Conservation (phyloP, 1,140 invertebrate species). For the Diabrotica undecimpunctata region DNA sequence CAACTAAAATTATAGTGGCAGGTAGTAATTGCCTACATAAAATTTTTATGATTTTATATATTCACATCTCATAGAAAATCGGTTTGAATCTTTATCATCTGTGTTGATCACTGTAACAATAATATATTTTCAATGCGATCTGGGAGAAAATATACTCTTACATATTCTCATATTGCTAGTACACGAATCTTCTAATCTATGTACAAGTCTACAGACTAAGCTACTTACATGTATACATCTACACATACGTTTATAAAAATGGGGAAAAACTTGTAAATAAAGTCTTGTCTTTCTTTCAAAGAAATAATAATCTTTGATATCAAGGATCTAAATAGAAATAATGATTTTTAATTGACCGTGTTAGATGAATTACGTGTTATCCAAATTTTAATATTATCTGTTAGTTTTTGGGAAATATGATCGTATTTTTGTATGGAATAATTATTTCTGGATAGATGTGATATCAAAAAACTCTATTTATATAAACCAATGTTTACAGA, state of each 20-base stretch:
- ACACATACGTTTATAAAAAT: background rate
- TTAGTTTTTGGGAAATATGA: too few relatives aligned
- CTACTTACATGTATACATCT: conserved; percentile 19
- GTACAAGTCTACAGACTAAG: conserved; percentile 24
- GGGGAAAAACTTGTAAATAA: too few relatives aligned
- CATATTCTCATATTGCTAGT: conserved; percentile 47
- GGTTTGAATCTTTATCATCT: conserved; percentile 11
- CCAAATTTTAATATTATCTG: too few relatives aligned
- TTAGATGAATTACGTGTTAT: too few relatives aligned
- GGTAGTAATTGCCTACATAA: background rate
- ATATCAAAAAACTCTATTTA: too few relatives aligned
- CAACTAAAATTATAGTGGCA: background rate
- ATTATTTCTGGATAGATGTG: too few relatives aligned
- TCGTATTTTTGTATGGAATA: too few relatives aligned
- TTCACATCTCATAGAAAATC: conserved; percentile 16
- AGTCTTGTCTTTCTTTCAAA: too few relatives aligned
- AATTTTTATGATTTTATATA: background rate
- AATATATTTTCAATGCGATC: conserved; percentile 29
- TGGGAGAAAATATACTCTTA: background rate
- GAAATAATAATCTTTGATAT: too few relatives aligned
- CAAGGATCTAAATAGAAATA: too few relatives aligned
- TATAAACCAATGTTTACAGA: too few relatives aligned
- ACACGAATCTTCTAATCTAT: conserved; percentile 46
- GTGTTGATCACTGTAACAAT: conserved; percentile 18
- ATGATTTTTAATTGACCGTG: too few relatives aligned